Evolutionary conservation across 2,113 vertebrate species (phyloP).

Genomic region (Callaeas wilsoni): DNA sequence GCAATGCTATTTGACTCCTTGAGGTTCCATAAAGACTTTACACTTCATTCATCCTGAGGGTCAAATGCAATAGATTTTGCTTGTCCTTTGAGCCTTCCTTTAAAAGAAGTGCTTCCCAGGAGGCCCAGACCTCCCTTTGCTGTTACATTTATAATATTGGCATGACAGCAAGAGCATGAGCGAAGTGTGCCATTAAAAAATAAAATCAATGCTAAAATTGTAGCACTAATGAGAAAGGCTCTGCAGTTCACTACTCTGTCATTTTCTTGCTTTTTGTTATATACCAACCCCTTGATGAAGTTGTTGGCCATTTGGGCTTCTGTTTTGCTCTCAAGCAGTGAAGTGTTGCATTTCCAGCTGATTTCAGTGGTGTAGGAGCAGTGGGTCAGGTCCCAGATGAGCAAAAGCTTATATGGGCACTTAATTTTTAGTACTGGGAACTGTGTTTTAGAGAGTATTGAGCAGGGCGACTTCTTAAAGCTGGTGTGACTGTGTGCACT

Average conservation of each 20-base stretch:
- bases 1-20: neutral
- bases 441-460: neutral
- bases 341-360: neutral
- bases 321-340: neutral
- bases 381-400: neutral
- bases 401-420: neutral
- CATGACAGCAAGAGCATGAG: neutral
- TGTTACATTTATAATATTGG: slow-evolving; percentile 18
- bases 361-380: neutral
- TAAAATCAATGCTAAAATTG: slow-evolving; percentile 17
- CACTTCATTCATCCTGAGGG: neutral
- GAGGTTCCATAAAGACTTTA: neutral
- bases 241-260: neutral
- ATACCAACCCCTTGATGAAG: neutral
- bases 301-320: neutral
- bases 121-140: neutral
- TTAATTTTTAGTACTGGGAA: neutral
- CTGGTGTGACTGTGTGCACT: neutral
- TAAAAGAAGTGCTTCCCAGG: neutral
- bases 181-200: slow-evolving; percentile 31
- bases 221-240: neutral
- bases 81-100: neutral
- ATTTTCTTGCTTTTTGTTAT: neutral
- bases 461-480: neutral
- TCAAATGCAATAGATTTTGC: neutral